These are phyloP conservation scores for Oegoconia quadripuncta DNA, from an alignment of 2,888 invertebrate species.

Conservation along the genomic window DNA sequence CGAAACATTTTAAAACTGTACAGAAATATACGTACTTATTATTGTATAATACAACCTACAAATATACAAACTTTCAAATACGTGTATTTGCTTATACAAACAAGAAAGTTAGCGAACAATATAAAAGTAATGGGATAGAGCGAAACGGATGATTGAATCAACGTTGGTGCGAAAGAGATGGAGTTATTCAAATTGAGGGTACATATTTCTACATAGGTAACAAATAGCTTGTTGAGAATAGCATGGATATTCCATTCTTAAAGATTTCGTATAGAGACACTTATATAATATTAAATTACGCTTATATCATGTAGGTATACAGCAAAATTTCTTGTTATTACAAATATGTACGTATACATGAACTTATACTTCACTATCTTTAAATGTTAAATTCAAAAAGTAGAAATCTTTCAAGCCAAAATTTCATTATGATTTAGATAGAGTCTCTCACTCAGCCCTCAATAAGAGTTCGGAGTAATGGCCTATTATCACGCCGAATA, in stretches of 20 bases:
- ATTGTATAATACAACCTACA: constrained; percentile 71
- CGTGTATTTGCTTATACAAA: constrained; percentile 79
- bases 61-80: constrained; percentile 79
- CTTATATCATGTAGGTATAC: too few species aligned
- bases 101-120: constrained; percentile 80
- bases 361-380: not conserved
- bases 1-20: constrained; percentile 33
- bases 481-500: constrained; percentile 26
- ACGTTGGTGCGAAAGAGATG: constrained; percentile 52
- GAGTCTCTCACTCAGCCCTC: too few species aligned
- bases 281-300: not conserved
- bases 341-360: too few species aligned
- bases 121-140: constrained; percentile 78
- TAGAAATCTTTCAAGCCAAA: too few species aligned
- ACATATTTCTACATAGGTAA: constrained; percentile 79
- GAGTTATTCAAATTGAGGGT: constrained; percentile 76
- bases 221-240: constrained; percentile 73
- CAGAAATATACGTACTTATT: constrained; percentile 47
- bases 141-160: constrained; percentile 38
- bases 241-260: constrained; percentile 54
- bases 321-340: too few species aligned
- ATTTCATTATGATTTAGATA: not conserved
- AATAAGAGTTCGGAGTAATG: constrained; percentile 24
- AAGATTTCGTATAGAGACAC: not conserved
- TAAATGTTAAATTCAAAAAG: too few species aligned